These are phyloP conservation scores for Leptopilina boulardi DNA, from an alignment of 1,140 invertebrate genomes.

Conservation along the genomic window DNA sequence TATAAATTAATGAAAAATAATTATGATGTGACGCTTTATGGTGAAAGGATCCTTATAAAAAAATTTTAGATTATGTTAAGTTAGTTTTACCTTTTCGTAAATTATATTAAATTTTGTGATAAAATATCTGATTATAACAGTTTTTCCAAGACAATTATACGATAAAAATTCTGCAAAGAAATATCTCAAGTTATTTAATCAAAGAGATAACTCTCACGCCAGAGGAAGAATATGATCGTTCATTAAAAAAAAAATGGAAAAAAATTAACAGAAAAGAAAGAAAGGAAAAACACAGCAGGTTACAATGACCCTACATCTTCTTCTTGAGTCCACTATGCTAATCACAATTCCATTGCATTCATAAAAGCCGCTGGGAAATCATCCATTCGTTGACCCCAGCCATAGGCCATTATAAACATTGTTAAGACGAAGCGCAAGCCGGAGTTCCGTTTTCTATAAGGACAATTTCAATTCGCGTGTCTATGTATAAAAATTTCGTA, in stretches of 20 bases:
- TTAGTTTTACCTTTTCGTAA: no score
- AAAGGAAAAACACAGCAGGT: neutral
- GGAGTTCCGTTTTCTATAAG: conserved; percentile 25
- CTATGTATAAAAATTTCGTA: no score
- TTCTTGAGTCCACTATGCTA: conserved; percentile 16
- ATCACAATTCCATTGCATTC: conserved; percentile 29
- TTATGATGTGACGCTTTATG: no score
- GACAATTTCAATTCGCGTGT: conserved; percentile 21
- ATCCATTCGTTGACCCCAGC: conserved; percentile 26
- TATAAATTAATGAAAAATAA: no score
- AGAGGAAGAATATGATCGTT: conserved; percentile 10
- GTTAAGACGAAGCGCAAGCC: conserved; percentile 20
- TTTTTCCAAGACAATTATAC: neutral
- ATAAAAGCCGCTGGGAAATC: conserved; percentile 22
- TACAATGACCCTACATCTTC: conserved; percentile 31
- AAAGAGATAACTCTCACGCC: conserved; percentile 1
- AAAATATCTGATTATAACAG: neutral
- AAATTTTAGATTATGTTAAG: no score
- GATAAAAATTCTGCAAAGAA: neutral
- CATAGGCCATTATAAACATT: conserved; percentile 25
- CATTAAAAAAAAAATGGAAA: conserved; percentile 17
- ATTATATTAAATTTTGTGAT: no score
- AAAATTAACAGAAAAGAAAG: no score
- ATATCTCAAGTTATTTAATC: neutral
- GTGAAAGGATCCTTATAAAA: no score